These are phyloP conservation scores for Calcarius ornatus DNA, from an alignment of 2,113 vertebrate genomes.

Conservation along the genomic window DNA sequence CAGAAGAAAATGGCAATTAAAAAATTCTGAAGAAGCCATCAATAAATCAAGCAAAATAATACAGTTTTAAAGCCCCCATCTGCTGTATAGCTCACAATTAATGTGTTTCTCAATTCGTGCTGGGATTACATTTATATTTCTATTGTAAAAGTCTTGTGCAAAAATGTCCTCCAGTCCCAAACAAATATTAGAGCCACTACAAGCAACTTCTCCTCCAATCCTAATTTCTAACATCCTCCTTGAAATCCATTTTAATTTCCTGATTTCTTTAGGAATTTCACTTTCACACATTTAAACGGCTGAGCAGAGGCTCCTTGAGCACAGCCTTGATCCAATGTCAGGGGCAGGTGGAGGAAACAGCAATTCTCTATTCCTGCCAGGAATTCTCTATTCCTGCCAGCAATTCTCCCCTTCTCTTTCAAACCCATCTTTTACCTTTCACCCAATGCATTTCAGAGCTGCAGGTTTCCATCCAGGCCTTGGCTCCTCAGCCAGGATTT, in stretches of 20 bases:
- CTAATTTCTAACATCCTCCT: neutral
- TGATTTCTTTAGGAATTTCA: neutral
- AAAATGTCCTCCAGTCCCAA: neutral
- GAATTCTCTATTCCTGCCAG: neutral
- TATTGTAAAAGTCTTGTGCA: neutral
- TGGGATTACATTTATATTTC: neutral
- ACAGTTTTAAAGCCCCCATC: neutral
- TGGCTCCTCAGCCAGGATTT: neutral
- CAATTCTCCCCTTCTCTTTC: neutral
- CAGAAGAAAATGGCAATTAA: neutral
- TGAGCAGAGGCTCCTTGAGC: neutral
- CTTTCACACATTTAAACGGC: neutral
- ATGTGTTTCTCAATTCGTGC: neutral
- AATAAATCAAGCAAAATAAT: neutral
- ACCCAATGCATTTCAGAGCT: neutral
- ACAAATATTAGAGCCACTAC: neutral
- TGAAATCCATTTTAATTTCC: neutral
- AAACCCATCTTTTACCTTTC: neutral
- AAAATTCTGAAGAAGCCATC: neutral
- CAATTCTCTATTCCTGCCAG: neutral
- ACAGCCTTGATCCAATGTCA: fast-evolving
- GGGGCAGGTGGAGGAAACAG: neutral
- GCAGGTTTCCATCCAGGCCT: neutral
- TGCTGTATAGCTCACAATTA: neutral
- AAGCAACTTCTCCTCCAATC: neutral